Evolutionary conservation across 2,888 invertebrate species (phyloP), one percentile per base, ranked within the genome.

Genomic region (Pediacus dermestoides): DNA sequence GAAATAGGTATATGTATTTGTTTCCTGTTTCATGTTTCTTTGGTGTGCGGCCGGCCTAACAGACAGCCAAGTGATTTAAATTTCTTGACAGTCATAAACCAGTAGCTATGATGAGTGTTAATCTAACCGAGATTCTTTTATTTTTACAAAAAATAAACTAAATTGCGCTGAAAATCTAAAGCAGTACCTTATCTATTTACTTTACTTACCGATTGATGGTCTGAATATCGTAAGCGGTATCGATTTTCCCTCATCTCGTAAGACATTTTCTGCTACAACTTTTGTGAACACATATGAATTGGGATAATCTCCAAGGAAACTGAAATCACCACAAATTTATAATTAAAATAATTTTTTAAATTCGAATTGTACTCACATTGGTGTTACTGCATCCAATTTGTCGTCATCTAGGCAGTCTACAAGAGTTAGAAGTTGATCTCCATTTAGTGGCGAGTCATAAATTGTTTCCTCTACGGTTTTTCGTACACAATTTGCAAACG

Each of bases 271-370:
- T 0, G 89, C 89, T 1, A 92, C 70, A 1, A 88, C 88, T 70
- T 94, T 94, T 0, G 93, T 92, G 61, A 83, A 86, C 2, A 89
- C 85, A 63, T 93, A 94, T 0, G 91, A 91, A 61, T 94, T 93
- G 6, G 66, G 66, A 45, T 46, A 58, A 46, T 57, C 44, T 36
- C 50, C 52, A 15, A 56, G 30, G 13, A 59, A 32, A 9, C 57
- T 57, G 34, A 30, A 50, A 52, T 12, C 33, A 34, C n/a, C n/a
- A n/a, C n/a, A 13, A 34, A 15, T 11, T 30, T 30, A 8, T 11
- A 8, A 12, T 30, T 30, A 13, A 13, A 6, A 30, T 7, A 4
- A 12, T 7, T 30, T 30, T 30, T 9, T 18, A 18, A 18, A 7
- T 7, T 18, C n/a, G n/a, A 18, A n/a, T 18, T 30, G 6, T 31